A percentile compares a stretch with the other conserved stretches of the same genome.
phyloP scores from a whole-genome alignment of 1,140 invertebrate species.

The Drosophila nebulosa region DNA sequence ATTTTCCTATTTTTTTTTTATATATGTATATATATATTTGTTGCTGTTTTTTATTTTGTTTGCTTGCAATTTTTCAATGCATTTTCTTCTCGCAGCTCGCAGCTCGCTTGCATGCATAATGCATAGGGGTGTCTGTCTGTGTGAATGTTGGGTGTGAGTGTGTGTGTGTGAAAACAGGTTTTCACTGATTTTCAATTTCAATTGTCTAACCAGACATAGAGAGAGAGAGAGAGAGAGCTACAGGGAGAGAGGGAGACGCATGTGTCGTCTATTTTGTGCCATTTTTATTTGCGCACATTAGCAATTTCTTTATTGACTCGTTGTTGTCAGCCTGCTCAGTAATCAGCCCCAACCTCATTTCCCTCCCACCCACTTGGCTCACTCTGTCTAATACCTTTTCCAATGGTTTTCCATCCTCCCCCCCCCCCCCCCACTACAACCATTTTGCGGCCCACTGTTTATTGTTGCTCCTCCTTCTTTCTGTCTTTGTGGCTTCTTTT shows the following conservation, averaged over 20 bases:
- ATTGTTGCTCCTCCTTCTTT: constrained; percentile 3
- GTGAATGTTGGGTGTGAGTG: constrained; percentile 49
- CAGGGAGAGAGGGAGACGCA: not conserved
- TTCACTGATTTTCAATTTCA: constrained; percentile 75
- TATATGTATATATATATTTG: not conserved
- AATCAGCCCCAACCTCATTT: constrained; percentile 16
- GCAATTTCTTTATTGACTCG: constrained; percentile 68
- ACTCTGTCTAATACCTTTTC: not conserved
- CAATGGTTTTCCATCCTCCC: not conserved
- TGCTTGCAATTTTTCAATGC: constrained; percentile 30
- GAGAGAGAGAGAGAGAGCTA: not conserved
- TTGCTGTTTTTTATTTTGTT: constrained; percentile 1
- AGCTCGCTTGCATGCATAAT: not conserved
- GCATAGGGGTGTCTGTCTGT: not conserved
- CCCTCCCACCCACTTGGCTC: not conserved
- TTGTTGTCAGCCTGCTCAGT: constrained; percentile 23
- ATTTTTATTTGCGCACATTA: constrained; percentile 74
- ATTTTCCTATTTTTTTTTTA: not conserved
- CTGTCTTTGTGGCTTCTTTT: constrained; percentile 1
- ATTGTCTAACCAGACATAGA: constrained; percentile 50
- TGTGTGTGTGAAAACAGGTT: constrained; percentile 70
- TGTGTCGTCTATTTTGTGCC: constrained; percentile 50
- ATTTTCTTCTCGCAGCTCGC: not conserved
- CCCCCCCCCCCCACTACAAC: not conserved
- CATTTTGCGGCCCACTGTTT: not conserved